Percentiles rank a stretch among this genome's conserved stretches.
These are phyloP conservation scores for Phania funesta DNA, from an alignment of 2,888 invertebrate species.

Conservation along the genomic window DNA sequence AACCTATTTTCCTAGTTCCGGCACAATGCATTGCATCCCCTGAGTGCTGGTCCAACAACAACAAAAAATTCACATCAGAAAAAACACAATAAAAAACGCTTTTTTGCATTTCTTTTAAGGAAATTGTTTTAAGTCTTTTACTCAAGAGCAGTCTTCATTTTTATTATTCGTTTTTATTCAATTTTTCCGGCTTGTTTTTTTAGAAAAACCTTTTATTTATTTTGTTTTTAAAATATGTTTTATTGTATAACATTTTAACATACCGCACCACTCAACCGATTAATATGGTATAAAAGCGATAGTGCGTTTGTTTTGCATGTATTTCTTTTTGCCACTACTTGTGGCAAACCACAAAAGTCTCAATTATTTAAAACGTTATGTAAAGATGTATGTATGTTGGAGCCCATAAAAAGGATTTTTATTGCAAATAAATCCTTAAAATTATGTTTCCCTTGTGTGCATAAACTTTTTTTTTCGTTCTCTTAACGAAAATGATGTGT, in stretches of 20 bases:
- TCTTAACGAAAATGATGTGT: slow-evolving; percentile 5
- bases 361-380: slow-evolving; percentile 32
- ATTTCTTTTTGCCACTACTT: background rate
- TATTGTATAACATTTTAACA: background rate
- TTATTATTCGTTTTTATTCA: too few species aligned
- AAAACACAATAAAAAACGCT: too few species aligned
- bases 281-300: background rate
- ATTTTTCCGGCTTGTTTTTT: background rate
- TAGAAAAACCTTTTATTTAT: background rate
- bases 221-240: background rate
- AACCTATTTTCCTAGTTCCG: too few species aligned
- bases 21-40: too few species aligned
- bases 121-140: too few species aligned
- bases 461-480: background rate
- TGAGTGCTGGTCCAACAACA: too few species aligned
- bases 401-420: slow-evolving; percentile 51
- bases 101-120: too few species aligned
- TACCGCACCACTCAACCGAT: background rate
- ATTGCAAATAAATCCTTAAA: slow-evolving; percentile 61
- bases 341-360: slow-evolving; percentile 22
- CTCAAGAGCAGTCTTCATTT: too few species aligned
- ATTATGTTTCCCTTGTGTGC: slow-evolving; percentile 47
- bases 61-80: too few species aligned
- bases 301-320: background rate
- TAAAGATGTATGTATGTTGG: slow-evolving; percentile 1